Evolutionary conservation across 1,140 invertebrate species (phyloP), one percentile per base, ranked within the genome.

Genomic region (Zaprionus camerounensis): DNA sequence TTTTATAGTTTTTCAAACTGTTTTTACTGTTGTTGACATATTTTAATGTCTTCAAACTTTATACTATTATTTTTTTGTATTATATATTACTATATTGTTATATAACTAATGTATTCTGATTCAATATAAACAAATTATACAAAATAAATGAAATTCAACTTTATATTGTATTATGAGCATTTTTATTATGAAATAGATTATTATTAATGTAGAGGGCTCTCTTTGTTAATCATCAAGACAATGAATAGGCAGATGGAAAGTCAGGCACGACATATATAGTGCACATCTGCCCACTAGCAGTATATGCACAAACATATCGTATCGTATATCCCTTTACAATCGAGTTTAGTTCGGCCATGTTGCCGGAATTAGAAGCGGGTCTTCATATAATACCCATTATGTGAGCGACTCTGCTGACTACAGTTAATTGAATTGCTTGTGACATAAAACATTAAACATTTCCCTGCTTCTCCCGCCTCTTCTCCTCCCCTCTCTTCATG

Each of bases 361-460:
- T 26, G 20, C 17, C 24, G 20, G 53, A 26, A 46, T 46, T 59
- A 34, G 46, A 17, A 71, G 46, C 41, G 58, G 34, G 57, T 53
- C 38, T 38, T 49, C 38, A 41, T 67, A 58, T 67, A 67, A 67
- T 67, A 57, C 26, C 26, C 55, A 67, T 67, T 67, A 67, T 67
- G 53, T 67, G 65, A 57, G 24, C 38, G 46, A 51, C 58, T 61
- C 59, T 62, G 68, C 62, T 64, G 62, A 72, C 67, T 53, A 76
- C 62, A 76, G 64, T 76, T 59, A 76, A 76, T 76, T 76, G 69
- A 76, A 76, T 72, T 76, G 71, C 56, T 72, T 72, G 71, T 57
- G 74, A 72, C 62, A 76, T 72, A 71, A 76, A 76, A 76, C 69
- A 76, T 76, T 76, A 65, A 71, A 67, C 62, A 72, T 66, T 72